Conservation (phyloP, 1,140 invertebrate genomes). For the Aphaenogaster floridana region DNA sequence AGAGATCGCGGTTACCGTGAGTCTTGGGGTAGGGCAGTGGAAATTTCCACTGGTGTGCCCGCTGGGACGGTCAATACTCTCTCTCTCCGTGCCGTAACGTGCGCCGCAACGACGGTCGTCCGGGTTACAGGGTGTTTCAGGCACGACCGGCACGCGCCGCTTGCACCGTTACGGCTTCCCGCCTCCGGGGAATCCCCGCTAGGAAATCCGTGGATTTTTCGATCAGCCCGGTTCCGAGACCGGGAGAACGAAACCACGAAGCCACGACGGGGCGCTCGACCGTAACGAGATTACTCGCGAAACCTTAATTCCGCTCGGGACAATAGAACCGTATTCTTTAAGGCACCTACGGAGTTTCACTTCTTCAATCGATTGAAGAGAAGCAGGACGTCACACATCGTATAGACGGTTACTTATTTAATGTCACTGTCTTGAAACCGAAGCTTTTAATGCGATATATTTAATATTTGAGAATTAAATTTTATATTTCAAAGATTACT, state of each 20-base stretch:
- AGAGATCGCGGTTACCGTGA: constrained; percentile 64
- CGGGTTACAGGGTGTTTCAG: constrained; percentile 73
- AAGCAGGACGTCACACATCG: not conserved
- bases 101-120: constrained; percentile 65
- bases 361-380: not conserved
- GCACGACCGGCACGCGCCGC: constrained; percentile 5
- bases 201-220: not conserved
- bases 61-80: constrained; percentile 86
- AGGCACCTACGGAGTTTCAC: not conserved
- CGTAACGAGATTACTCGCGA: constrained; percentile 4
- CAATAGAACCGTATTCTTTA: not conserved
- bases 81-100: constrained; percentile 80
- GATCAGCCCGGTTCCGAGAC: constrained; percentile 13
- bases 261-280: not conserved
- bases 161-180: constrained; percentile 52
- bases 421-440: not conserved
- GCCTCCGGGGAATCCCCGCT: constrained; percentile 13
- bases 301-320: not conserved
- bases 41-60: constrained; percentile 84
- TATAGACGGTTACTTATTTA: not conserved
- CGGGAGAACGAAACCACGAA: not conserved
- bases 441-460: not conserved
- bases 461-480: not conserved
- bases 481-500: not conserved
- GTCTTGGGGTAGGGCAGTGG: constrained; percentile 85